Percentiles rank a stretch among this genome's conserved stretches.
phyloP scores from a whole-genome alignment of 2,797 vertebrate genomes.

The Triplophysa bombifrons region DNA sequence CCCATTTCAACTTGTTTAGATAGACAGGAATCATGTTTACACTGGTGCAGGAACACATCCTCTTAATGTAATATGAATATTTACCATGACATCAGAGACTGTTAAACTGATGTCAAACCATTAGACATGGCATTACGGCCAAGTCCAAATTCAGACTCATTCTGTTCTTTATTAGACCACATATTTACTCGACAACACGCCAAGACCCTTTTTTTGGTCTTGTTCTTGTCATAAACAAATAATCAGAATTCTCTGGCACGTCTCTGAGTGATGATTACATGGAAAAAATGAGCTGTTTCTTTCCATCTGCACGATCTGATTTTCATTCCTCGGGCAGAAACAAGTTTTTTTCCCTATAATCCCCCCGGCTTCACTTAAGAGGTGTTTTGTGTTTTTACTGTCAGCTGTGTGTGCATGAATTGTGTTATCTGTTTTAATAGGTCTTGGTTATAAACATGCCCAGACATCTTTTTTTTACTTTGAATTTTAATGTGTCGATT shows the following conservation, averaged over 20 bases:
- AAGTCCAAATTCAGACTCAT: conserved; percentile 16
- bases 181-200: conserved; percentile 40
- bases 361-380: conserved; percentile 24
- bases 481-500: not conserved
- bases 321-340: conserved; percentile 46
- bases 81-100: conserved; percentile 12
- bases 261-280: conserved; percentile 43
- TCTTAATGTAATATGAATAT: conserved; percentile 5
- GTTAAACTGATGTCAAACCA: conserved; percentile 41
- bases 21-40: conserved; percentile 1
- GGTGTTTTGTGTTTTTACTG: conserved; percentile 21
- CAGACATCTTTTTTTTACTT: not conserved
- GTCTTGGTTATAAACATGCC: conserved; percentile 17
- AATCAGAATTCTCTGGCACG: conserved; percentile 51
- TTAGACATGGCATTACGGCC: conserved; percentile 16
- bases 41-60: conserved; percentile 13
- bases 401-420: conserved; percentile 17
- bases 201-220: conserved; percentile 37
- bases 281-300: conserved; percentile 50
- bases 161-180: conserved; percentile 45
- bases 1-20: conserved; percentile 17
- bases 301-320: conserved; percentile 43
- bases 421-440: conserved; percentile 12
- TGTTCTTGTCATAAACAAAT: conserved; percentile 51
- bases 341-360: conserved; percentile 31